A percentile compares a stretch with the other conserved stretches of the same genome.
These are phyloP conservation scores for Agrenia bidenticulata DNA, from an alignment of 2,888 invertebrate species.

Conservation along the genomic window DNA sequence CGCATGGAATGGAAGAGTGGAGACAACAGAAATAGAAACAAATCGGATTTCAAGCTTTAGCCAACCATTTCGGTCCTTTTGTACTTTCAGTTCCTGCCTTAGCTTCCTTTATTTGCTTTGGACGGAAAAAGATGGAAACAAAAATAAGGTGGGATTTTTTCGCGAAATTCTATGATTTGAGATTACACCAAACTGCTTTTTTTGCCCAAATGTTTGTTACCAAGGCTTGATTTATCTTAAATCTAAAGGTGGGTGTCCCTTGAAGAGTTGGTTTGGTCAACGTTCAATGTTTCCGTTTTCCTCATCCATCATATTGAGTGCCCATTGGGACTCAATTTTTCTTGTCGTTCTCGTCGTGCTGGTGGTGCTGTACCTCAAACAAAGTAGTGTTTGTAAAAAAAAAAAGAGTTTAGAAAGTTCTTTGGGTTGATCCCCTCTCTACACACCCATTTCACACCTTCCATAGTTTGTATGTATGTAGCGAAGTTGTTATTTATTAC, in stretches of 20 bases:
- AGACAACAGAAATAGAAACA: too few relatives aligned
- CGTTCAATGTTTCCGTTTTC: slow-evolving; percentile 18
- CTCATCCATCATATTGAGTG: slow-evolving; percentile 15
- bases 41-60: too few relatives aligned
- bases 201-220: neutral
- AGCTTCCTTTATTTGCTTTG: too few relatives aligned
- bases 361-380: neutral
- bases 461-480: slow-evolving; percentile 15
- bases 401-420: too few relatives aligned
- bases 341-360: slow-evolving; percentile 12
- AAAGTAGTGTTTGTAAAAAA: too few relatives aligned
- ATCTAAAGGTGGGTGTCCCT: neutral
- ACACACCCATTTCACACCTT: slow-evolving; percentile 24
- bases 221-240: neutral
- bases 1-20: too few relatives aligned
- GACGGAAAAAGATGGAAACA: neutral
- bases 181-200: neutral
- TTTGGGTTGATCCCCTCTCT: slow-evolving; percentile 19
- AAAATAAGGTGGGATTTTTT: too few relatives aligned
- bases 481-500: slow-evolving; percentile 14
- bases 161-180: too few relatives aligned
- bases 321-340: slow-evolving; percentile 27
- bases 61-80: too few relatives aligned
- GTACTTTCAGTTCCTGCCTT: too few relatives aligned
- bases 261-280: slow-evolving; percentile 1